Percentiles rank a stretch among this genome's conserved stretches.
phyloP scores from a whole-genome alignment of 92 coral and sea anemone species.

The Pocillopora grandis region DNA sequence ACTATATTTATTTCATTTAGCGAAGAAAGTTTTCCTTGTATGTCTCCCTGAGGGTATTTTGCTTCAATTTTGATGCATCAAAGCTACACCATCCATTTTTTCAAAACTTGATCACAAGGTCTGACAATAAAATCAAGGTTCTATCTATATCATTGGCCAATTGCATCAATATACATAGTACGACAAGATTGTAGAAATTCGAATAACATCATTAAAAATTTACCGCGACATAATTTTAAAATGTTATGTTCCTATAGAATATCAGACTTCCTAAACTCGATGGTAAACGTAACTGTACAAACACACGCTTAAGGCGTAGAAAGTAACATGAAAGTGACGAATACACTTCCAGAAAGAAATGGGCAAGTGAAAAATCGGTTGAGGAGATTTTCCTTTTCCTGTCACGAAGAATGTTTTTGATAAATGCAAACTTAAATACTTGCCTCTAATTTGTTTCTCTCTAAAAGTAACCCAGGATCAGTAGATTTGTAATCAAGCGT shows the following conservation, averaged over 20 bases:
- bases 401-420: constrained; percentile 9
- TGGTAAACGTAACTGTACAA: background rate
- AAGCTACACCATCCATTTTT: too few relatives aligned
- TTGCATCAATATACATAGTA: background rate
- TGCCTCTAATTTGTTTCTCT: constrained; percentile 78
- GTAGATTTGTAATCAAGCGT: constrained; percentile 47
- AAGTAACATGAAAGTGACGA: background rate
- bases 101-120: too few relatives aligned
- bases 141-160: background rate
- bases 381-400: constrained; percentile 1
- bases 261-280: background rate
- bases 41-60: too few relatives aligned
- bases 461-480: constrained; percentile 69
- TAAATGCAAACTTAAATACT: constrained; percentile 10
- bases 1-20: too few relatives aligned
- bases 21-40: too few relatives aligned
- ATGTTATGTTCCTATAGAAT: constrained; percentile 1
- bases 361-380: background rate
- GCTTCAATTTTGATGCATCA: too few relatives aligned
- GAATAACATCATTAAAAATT: constrained; percentile 20
- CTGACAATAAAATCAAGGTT: background rate
- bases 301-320: background rate
- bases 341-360: background rate
- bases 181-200: background rate
- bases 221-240: constrained; percentile 4